Conservation (phyloP, 2,888 invertebrate genomes). For the Silvanus unidentatus region DNA sequence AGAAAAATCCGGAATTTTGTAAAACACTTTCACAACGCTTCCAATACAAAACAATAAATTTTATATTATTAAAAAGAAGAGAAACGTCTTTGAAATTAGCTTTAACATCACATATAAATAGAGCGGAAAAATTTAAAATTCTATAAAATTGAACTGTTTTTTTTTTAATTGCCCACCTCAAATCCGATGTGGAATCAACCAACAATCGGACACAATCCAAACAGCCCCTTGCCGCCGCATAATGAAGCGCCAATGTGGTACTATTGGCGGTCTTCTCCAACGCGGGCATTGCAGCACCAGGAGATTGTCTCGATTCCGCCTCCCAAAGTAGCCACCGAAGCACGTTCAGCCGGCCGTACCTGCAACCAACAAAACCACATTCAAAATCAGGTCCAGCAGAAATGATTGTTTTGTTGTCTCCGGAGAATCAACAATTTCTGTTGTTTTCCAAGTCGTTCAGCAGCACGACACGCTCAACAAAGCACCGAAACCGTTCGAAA, state of each 20-base stretch:
- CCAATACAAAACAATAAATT: too few relatives aligned
- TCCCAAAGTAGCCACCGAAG: constrained; percentile 57
- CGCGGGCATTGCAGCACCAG: constrained; percentile 48
- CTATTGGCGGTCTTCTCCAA: constrained; percentile 47
- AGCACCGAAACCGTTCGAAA: too few relatives aligned
- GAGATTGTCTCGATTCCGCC: constrained; percentile 36
- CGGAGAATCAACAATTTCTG: too few relatives aligned
- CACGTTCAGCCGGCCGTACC: constrained; percentile 53
- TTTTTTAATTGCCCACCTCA: constrained; percentile 52
- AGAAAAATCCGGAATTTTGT: too few relatives aligned
- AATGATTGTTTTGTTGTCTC: background rate
- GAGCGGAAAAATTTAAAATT: too few relatives aligned
- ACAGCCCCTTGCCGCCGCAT: constrained; percentile 81
- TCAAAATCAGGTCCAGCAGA: background rate
- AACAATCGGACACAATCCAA: constrained; percentile 77
- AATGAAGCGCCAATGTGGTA: constrained; percentile 74
- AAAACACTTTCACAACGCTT: too few relatives aligned
- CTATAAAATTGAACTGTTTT: too few relatives aligned
- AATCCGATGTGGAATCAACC: constrained; percentile 70
- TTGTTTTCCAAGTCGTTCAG: too few relatives aligned
- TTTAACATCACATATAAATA: too few relatives aligned
- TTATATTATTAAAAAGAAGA: too few relatives aligned
- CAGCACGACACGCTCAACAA: too few relatives aligned
- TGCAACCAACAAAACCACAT: constrained; percentile 36
- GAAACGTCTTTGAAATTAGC: too few relatives aligned